Evolutionary conservation across 1,140 invertebrate genomes (phyloP).

Genomic region (Drosophila paulistorum): DNA sequence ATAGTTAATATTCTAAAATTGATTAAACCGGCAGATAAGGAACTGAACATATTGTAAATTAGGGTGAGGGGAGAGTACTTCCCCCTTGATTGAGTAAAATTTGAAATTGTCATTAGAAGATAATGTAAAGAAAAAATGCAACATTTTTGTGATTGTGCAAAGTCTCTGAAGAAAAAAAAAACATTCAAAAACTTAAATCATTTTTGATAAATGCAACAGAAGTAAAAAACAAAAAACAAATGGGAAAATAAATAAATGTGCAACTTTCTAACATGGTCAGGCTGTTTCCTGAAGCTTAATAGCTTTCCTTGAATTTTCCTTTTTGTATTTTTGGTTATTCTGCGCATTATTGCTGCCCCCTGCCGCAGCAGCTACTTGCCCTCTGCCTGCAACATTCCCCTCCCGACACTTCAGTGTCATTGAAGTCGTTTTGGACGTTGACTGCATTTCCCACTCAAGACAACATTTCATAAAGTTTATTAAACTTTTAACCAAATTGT

Average conservation of each 20-base stretch:
- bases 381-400: neutral
- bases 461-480: slow-evolving; percentile 81
- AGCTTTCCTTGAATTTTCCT: slow-evolving; percentile 57
- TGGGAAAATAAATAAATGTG: slow-evolving; percentile 13
- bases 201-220: slow-evolving; percentile 31
- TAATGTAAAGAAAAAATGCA: neutral
- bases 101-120: slow-evolving; percentile 9
- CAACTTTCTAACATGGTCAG: slow-evolving; percentile 47
- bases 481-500: slow-evolving; percentile 81
- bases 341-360: slow-evolving; percentile 46
- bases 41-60: too few relatives aligned
- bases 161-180: slow-evolving; percentile 10
- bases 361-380: neutral
- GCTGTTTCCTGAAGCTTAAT: slow-evolving; percentile 48
- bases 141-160: slow-evolving; percentile 44
- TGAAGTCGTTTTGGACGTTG: slow-evolving; percentile 54
- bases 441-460: slow-evolving; percentile 78
- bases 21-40: too few relatives aligned
- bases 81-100: neutral
- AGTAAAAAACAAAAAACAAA: slow-evolving; percentile 4
- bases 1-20: too few relatives aligned
- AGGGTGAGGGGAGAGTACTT: too few relatives aligned
- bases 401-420: slow-evolving; percentile 41
- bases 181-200: neutral
- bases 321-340: slow-evolving; percentile 22